phyloP scores from a whole-genome alignment of 30 jellyfish, hydroid and myxozoan genomes.

The Pelagia noctiluca region DNA sequence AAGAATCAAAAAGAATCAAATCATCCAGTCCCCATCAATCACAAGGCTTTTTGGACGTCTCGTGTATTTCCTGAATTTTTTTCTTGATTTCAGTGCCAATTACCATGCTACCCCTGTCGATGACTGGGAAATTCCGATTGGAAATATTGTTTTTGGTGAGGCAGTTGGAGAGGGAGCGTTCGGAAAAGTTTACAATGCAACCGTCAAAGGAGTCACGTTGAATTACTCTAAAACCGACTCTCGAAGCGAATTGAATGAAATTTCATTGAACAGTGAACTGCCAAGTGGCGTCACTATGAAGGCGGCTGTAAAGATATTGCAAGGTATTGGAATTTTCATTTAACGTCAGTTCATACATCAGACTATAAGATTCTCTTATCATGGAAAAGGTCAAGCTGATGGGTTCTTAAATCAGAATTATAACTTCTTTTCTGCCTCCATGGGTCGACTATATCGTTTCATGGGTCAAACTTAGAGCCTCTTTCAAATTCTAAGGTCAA shows the following conservation, averaged over 20 bases:
- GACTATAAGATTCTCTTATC: too few species aligned
- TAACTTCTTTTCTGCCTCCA: too few species aligned
- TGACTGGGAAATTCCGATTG: constrained; percentile 85
- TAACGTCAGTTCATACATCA: too few species aligned
- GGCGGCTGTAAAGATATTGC: constrained; percentile 78
- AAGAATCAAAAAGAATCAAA: too few species aligned
- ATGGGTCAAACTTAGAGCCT: too few species aligned
- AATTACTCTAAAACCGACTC: constrained; percentile 3
- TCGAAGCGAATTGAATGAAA: background rate
- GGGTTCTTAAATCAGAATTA: too few species aligned
- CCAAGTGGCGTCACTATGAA: constrained; percentile 23
- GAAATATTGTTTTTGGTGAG: constrained; percentile 64
- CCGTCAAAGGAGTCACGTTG: constrained; percentile 44
- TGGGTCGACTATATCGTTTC: too few species aligned
- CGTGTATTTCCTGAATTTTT: background rate
- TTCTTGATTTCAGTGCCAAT: background rate
- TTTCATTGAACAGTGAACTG: background rate
- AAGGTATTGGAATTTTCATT: too few species aligned
- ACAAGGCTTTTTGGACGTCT: too few species aligned
- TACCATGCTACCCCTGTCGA: constrained; percentile 36
- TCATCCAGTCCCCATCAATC: too few species aligned
- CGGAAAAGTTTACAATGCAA: constrained; percentile 86
- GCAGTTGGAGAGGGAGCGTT: constrained; percentile 95
- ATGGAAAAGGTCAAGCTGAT: too few species aligned
- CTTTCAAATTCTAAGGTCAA: too few species aligned